Conservation (phyloP, 2,113 vertebrate species). For the Pteruthius melanotis region DNA sequence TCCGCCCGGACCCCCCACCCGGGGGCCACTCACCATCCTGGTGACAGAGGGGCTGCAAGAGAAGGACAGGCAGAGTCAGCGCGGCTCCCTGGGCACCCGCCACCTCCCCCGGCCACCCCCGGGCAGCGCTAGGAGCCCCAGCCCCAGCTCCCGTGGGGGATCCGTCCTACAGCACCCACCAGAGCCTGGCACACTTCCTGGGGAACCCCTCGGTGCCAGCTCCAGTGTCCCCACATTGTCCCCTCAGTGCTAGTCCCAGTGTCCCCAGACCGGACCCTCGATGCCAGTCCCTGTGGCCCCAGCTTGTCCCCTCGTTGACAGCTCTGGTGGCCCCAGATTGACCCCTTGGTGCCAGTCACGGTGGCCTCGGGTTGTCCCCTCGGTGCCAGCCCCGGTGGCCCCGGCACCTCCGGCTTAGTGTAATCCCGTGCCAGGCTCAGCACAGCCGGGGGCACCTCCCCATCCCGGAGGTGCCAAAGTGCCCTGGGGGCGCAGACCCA, state of each 20-base stretch:
- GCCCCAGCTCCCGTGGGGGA: rapidly evolving
- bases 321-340: not conserved
- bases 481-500: not conserved
- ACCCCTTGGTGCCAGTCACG: not conserved
- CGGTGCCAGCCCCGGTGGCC: not conserved
- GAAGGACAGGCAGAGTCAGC: not conserved
- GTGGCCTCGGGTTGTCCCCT: not conserved
- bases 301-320: not conserved
- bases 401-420: not conserved
- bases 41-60: not conserved
- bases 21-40: constrained; percentile 37
- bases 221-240: not conserved
- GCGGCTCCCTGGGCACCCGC: not conserved
- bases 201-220: not conserved
- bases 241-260: not conserved
- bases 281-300: not conserved
- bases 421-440: not conserved
- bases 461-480: not conserved
- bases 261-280: not conserved
- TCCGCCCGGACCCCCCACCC: not conserved
- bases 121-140: not conserved
- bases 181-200: not conserved
- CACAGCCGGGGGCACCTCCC: not conserved
- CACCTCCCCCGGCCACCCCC: not conserved
- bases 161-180: not conserved